These are phyloP conservation scores for Cherax destructor DNA, from an alignment of 1,140 invertebrate species.

Conservation along the genomic window DNA sequence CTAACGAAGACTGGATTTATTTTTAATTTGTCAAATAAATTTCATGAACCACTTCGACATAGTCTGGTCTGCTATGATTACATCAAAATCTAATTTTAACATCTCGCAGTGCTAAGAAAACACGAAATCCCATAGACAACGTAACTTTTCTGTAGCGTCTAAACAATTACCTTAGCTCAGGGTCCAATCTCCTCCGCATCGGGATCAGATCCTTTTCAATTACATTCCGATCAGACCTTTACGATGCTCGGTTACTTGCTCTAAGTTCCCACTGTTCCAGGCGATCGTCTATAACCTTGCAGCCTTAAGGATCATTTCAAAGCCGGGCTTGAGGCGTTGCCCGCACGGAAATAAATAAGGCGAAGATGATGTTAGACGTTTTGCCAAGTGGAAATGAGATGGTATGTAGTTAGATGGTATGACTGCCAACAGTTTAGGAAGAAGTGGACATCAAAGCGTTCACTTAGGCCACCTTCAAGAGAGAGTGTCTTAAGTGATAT, in stretches of 20 bases:
- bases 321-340: background rate
- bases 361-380: background rate
- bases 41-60: too few species aligned
- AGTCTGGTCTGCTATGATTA: too few species aligned
- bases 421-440: too few species aligned
- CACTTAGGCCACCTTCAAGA: too few species aligned
- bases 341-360: background rate
- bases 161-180: background rate
- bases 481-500: too few species aligned
- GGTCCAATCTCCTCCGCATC: background rate
- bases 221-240: background rate
- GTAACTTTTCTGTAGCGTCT: background rate
- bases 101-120: too few species aligned
- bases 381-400: too few species aligned
- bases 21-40: too few species aligned
- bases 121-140: background rate
- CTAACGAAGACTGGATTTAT: too few species aligned
- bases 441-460: too few species aligned
- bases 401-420: too few species aligned
- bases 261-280: background rate
- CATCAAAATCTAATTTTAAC: too few species aligned
- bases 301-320: background rate
- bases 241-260: background rate
- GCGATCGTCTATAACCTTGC: background rate
- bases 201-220: constrained; percentile 9